Evolutionary conservation across 2,113 vertebrate genomes (phyloP), one percentile per base, ranked within the genome.

Genomic region (Panthera tigris): DNA sequence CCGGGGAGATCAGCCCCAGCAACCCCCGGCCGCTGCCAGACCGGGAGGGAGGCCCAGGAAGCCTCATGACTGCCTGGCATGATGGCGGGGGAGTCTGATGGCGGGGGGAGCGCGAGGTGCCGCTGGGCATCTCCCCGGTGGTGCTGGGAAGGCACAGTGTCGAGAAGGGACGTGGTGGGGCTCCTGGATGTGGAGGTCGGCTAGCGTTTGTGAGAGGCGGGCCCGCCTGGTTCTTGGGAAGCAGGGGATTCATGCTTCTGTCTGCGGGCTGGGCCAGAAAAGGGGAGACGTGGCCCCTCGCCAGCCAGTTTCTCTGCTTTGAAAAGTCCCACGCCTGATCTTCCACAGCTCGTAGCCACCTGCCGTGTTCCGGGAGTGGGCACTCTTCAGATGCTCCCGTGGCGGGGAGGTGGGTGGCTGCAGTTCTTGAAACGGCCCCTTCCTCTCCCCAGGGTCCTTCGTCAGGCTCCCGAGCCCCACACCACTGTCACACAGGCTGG

Each of bases 41-140:
- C 55, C 19, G 6, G 36, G 29, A 7, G 0, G 3, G 16, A 8
- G 10, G 27, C 10, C 36, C 0, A 0, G 27, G 45, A 1, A 5
- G 41, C 29, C 36, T 0, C 3, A 0, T 33, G 65, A 8, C 27
- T 0, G 1, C 36, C n/a, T 10, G 14, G 11, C 2, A 1, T 1
- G 9, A 5, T 19, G 25, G 31, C 3, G 5, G 45, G 45, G 45
- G 45, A 45, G 45, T 45, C 45, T 9, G 45, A 45, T 9, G 45
- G 45, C 7, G 45, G 45, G 45, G 45, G 45, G 15, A 39, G 39
- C 45, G 2, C 1, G 15, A 3, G 2, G 25, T 23, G 6, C 0
- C 14, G 1, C 25, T 4, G 39, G 76, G 45, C 76, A 3, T 33
- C 27, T 50, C 45, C 74, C 14, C 14, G 6, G n/a, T 18, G 13